Base-by-base conservation (phyloP, 2,888 invertebrate species). In the Archips crataeganus region DNA sequence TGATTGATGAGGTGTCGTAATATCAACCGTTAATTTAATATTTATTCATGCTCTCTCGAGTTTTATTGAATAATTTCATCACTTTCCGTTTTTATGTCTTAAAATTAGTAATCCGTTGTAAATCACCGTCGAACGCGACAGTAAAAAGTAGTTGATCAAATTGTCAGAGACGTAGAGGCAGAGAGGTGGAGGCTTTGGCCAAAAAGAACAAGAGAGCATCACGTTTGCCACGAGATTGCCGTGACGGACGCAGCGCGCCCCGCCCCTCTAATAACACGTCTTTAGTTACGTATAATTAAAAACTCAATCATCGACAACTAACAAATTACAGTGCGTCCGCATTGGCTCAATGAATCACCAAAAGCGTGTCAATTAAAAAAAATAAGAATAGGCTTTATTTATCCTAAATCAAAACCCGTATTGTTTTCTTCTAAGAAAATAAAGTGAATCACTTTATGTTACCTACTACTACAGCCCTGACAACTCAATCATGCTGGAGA, bases 271-370 rank as follows among this genome's bases (percentile, higher is more conserved):
- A 93, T 90, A 90, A 88, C 87, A 86, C 82, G 84, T 86, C 87
- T 92, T 92, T 92, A 89, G 91, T 90, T 90, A 88, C 88, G 91
- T 91, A 81, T 90, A 93, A 93, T 93, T 94, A 93, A 92, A 93
- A 93, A 90, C 90, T 93, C 90, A 92, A 93, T 90, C 87, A 90
- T 90, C 90, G 92, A 92, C 92, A 89, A 88, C 86, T 86, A 89
- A 92, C 92, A 90, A 92, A 92, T 91, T 87, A 88, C 83, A 81
- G 82, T 79, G 77, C 78, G 83, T 81, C 83, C 84, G 83, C 80
- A 79, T 80, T 84, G 82, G 81, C 80, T 79, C 85, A 84, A 90
- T 92, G 90, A 93, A 90, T 92, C 91, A 91, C 85, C 78, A 78
- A 70, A 74, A 76, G 80, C 82, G 82, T 83, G 86, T 90, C 93